Conservation (phyloP, 2,888 invertebrate genomes). For the Chirona hameri region DNA sequence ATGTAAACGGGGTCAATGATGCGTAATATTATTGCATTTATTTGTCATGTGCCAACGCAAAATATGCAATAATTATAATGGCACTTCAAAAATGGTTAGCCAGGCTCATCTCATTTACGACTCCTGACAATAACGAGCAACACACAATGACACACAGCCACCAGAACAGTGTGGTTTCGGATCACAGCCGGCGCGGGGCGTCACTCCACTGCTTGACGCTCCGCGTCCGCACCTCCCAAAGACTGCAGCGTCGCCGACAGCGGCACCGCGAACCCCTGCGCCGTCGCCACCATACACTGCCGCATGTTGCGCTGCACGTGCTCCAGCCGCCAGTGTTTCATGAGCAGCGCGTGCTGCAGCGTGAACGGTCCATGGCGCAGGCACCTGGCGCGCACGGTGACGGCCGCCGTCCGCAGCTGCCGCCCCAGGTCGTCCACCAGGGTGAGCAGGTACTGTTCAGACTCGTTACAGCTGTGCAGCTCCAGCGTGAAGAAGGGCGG, state of each 20-base stretch:
- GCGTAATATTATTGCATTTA: too few relatives aligned
- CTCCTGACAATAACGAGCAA: too few relatives aligned
- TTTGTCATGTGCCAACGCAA: too few relatives aligned
- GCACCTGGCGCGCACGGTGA: conserved; percentile 74
- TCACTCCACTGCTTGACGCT: too few relatives aligned
- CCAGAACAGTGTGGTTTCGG: too few relatives aligned
- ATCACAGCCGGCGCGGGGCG: too few relatives aligned
- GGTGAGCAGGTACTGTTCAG: conserved; percentile 67
- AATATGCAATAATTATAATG: too few relatives aligned
- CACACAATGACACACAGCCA: too few relatives aligned
- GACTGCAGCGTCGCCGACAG: not conserved
- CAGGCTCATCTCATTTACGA: too few relatives aligned
- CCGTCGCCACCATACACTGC: conserved; percentile 3
- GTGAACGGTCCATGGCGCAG: conserved; percentile 78
- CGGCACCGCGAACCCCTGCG: not conserved
- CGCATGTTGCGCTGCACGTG: conserved; percentile 50
- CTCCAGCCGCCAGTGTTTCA: conserved; percentile 75
- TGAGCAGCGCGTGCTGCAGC: conserved; percentile 67
- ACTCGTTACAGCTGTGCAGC: conserved; percentile 81
- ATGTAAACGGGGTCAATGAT: too few relatives aligned
- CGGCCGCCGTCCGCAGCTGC: conserved; percentile 71
- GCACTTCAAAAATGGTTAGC: too few relatives aligned
- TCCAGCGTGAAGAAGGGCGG: conserved; percentile 67
- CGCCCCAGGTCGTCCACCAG: conserved; percentile 81
- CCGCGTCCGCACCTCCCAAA: not conserved